Evolutionary conservation across 2,888 invertebrate genomes (phyloP).

Genomic region (Plebejus melissa): DNA sequence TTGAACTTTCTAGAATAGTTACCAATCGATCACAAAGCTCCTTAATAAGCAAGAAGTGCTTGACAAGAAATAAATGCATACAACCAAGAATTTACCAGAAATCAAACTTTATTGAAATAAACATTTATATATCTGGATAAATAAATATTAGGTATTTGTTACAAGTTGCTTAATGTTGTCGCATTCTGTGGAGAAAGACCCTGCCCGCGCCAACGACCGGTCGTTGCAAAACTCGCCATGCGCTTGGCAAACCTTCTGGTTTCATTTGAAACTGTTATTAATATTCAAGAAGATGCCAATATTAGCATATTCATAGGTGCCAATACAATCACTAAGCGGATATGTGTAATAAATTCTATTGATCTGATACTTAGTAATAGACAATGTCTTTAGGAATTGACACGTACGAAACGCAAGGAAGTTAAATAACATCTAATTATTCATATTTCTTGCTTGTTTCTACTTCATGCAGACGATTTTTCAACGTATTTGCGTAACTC

Average conservation of each 20-base stretch:
- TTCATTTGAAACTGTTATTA: conserved; percentile 65
- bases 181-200: conserved; percentile 67
- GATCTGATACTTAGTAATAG: background rate
- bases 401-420: background rate
- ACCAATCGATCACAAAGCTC: background rate
- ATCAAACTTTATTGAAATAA: background rate
- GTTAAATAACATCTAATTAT: background rate
- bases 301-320: conserved; percentile 7
- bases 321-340: background rate
- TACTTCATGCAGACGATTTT: too few relatives aligned
- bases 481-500: background rate
- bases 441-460: background rate
- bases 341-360: background rate
- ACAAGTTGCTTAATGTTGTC: conserved; percentile 43
- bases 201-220: conserved; percentile 53
- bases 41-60: too few relatives aligned
- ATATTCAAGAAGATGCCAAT: conserved; percentile 55
- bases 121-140: background rate
- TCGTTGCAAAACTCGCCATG: conserved; percentile 51
- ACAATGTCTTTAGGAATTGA: background rate
- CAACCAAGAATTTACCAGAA: too few relatives aligned
- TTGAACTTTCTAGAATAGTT: too few relatives aligned
- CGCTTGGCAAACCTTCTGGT: conserved; percentile 56
- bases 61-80: too few relatives aligned
- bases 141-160: conserved; percentile 26